phyloP scores from a whole-genome alignment of 2,113 vertebrate genomes.

The Myrmecobius fasciatus region DNA sequence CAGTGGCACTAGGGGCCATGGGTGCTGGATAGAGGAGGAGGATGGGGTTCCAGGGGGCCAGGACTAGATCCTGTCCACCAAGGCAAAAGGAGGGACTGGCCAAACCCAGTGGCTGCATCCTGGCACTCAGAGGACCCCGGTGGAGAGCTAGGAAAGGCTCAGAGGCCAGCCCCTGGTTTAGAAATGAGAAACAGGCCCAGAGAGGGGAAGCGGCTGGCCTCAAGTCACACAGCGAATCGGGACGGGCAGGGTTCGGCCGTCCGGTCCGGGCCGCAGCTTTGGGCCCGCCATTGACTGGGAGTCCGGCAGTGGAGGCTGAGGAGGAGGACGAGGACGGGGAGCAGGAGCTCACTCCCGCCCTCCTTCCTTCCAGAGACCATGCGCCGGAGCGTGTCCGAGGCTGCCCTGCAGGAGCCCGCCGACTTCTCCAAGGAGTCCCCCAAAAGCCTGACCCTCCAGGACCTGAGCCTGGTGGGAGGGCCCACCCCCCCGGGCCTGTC shows the following conservation, averaged over 20 bases:
- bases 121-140: not conserved
- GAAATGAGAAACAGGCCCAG: not conserved
- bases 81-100: not conserved
- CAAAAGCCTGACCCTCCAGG: conserved; percentile 88
- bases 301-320: not conserved
- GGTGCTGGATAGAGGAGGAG: not conserved
- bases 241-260: not conserved
- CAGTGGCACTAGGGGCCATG: not conserved
- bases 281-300: no score
- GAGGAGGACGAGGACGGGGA: not conserved
- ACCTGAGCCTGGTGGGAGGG: conserved; percentile 77
- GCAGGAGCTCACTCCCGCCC: not conserved
- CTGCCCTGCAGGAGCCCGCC: conserved; percentile 75
- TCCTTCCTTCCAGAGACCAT: conserved; percentile 79
- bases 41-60: no score
- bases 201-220: no score
- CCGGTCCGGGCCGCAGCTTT: no score
- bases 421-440: conserved; percentile 74
- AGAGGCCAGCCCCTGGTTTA: no score
- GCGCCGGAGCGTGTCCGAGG: conserved; percentile 90
- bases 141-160: no score
- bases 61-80: no score
- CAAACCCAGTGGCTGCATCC: not conserved
- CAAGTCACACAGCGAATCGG: no score
- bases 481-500: conserved; percentile 13